phyloP scores from a whole-genome alignment of 2,113 vertebrate genomes.

The Otocyon megalotis region DNA sequence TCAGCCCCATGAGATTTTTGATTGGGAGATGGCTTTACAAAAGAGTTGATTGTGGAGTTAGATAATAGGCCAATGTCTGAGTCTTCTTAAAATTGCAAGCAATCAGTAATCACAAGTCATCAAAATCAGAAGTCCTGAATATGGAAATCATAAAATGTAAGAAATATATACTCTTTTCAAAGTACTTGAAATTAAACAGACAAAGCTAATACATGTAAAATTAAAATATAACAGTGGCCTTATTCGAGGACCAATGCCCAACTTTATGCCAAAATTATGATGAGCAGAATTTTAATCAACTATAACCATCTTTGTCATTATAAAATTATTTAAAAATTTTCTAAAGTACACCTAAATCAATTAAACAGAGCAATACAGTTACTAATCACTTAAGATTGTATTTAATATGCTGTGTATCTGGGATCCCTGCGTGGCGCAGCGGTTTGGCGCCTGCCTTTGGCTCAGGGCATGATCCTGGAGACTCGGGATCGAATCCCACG shows the following conservation, averaged over 20 bases:
- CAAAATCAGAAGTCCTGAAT: conserved; percentile 39
- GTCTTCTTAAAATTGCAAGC: conserved; percentile 61
- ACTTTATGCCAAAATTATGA: conserved; percentile 6
- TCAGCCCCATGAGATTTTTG: conserved; percentile 33
- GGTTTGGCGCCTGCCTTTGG: too few species aligned
- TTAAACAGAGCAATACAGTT: background rate
- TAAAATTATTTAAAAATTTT: conserved; percentile 36
- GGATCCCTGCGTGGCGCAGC: too few species aligned
- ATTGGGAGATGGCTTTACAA: background rate
- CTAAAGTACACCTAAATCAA: conserved; percentile 40
- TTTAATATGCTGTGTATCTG: conserved; percentile 40
- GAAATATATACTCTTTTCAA: conserved; percentile 29
- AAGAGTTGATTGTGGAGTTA: background rate
- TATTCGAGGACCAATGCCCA: background rate
- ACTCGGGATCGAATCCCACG: too few species aligned
- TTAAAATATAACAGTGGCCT: background rate
- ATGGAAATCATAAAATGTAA: conserved; percentile 23
- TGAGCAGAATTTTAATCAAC: conserved; percentile 46
- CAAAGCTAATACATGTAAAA: conserved; percentile 45
- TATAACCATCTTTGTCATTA: background rate
- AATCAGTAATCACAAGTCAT: conserved; percentile 26
- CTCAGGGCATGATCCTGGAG: too few species aligned
- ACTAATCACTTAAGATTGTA: background rate
- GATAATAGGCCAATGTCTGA: background rate
- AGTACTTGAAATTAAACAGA: background rate